phyloP scores from a whole-genome alignment of 1,140 invertebrate species.

The Cydia pomonella region DNA sequence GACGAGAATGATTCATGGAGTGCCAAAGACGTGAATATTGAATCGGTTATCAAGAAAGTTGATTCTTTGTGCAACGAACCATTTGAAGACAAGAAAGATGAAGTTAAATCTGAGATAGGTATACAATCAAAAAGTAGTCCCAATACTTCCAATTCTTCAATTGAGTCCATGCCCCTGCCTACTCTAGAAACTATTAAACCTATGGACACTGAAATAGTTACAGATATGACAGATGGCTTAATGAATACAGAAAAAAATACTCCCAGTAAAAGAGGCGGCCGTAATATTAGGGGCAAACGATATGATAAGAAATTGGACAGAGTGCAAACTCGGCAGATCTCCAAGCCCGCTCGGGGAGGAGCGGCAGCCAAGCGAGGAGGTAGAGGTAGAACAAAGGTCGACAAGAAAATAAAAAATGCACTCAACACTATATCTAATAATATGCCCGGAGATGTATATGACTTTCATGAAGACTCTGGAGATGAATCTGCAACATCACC shows the following conservation, averaged over 20 bases:
- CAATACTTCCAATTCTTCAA: conserved; percentile 1
- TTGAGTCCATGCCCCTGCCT: background rate
- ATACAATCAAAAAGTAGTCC: background rate
- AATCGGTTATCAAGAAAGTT: conserved; percentile 89
- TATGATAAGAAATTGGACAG: conserved; percentile 74
- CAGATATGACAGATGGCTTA: conserved; percentile 49
- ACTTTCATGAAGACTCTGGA: conserved; percentile 91
- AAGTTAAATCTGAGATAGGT: conserved; percentile 42
- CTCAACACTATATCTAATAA: conserved; percentile 70
- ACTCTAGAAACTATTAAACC: conserved; percentile 28
- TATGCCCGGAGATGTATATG: conserved; percentile 87
- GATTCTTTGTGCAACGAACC: conserved; percentile 81
- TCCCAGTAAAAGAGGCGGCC: conserved; percentile 75
- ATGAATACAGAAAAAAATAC: conserved; percentile 46
- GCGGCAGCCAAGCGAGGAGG: conserved; percentile 73
- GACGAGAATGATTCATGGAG: conserved; percentile 89
- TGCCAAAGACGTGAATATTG: conserved; percentile 88
- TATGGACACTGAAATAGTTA: conserved; percentile 37
- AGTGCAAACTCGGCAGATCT: conserved; percentile 81
- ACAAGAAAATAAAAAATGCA: conserved; percentile 81
- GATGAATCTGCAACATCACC: conserved; percentile 82
- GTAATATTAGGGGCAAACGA: conserved; percentile 80
- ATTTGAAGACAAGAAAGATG: conserved; percentile 50
- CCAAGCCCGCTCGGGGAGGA: conserved; percentile 80
- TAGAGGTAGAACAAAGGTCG: conserved; percentile 79